Evolutionary conservation across 2,113 vertebrate genomes (phyloP).

Genomic region (Ranitomeya imitator): DNA sequence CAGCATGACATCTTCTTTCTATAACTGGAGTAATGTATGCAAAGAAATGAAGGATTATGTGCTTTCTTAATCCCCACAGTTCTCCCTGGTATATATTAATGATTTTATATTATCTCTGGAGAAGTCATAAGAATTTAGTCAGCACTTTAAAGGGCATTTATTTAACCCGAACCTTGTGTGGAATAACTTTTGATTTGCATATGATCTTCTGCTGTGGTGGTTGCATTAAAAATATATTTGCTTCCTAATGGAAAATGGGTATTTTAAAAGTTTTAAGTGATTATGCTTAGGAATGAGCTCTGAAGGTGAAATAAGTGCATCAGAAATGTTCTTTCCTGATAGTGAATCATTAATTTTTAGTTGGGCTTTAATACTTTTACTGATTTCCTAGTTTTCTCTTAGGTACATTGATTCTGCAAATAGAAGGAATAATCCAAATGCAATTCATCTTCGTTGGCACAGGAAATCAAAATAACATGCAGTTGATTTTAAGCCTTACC

Average conservation of each 20-base stretch:
- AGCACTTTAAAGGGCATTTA: constrained; percentile 7
- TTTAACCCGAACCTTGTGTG: neutral
- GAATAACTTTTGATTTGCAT: neutral
- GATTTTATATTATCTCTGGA: constrained; percentile 19
- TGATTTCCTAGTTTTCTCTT: neutral
- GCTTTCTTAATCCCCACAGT: constrained; percentile 7
- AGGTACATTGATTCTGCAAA: neutral
- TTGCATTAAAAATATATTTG: neutral
- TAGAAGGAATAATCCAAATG: neutral
- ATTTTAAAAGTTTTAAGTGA: neutral
- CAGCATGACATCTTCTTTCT: constrained; percentile 4
- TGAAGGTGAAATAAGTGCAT: neutral
- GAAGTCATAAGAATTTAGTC: constrained; percentile 27
- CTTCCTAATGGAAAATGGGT: constrained; percentile 15
- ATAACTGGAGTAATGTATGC: constrained; percentile 41
- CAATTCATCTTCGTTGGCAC: neutral
- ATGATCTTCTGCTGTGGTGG: neutral
- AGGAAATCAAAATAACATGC: neutral
- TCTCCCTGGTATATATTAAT: constrained; percentile 18
- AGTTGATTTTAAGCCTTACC: neutral
- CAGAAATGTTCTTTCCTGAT: neutral
- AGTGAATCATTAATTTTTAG: neutral
- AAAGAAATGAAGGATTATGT: constrained; percentile 39
- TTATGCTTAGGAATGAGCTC: neutral
- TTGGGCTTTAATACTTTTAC: neutral